Percentiles rank a stretch among this genome's conserved stretches.
Evolutionary conservation across 1,140 invertebrate species (phyloP).

Genomic region (Euwallacea fornicatus): DNA sequence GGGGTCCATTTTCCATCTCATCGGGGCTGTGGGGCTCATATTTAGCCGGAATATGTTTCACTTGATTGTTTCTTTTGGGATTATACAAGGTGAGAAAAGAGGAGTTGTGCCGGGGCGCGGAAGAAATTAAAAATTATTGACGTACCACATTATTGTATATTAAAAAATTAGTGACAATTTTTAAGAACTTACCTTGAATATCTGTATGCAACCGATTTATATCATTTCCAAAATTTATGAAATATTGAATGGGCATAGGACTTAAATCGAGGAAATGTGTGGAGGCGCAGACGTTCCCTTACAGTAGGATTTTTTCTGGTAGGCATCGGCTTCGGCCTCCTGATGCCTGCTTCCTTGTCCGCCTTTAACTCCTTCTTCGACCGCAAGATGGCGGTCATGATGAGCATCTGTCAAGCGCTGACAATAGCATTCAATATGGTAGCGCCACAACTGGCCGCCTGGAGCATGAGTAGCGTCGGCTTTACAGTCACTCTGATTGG

Average conservation of each 20-base stretch:
- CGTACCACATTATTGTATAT: too few relatives aligned
- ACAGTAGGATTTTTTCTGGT: too few relatives aligned
- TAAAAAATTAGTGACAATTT: too few relatives aligned
- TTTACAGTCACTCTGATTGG: constrained; percentile 62
- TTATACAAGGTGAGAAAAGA: constrained; percentile 56
- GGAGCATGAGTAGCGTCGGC: constrained; percentile 59
- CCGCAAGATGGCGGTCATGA: constrained; percentile 60
- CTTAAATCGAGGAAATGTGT: too few relatives aligned
- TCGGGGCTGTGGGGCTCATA: constrained; percentile 58
- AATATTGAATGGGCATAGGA: too few relatives aligned
- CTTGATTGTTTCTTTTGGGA: constrained; percentile 59
- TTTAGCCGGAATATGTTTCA: constrained; percentile 59
- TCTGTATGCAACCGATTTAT: too few relatives aligned
- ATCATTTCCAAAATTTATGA: too few relatives aligned
- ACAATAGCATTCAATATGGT: constrained; percentile 61
- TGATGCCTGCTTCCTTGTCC: constrained; percentile 61
- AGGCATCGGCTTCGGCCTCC: constrained; percentile 60
- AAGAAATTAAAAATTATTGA: too few relatives aligned
- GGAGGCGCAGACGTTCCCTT: too few relatives aligned
- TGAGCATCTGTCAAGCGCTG: constrained; percentile 62
- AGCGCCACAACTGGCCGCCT: constrained; percentile 59
- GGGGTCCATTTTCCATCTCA: constrained; percentile 58
- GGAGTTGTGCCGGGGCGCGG: background rate
- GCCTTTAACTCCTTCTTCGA: constrained; percentile 63
- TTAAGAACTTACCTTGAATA: too few relatives aligned